Evolutionary conservation across 53 echinoderm and acorn worm genomes (phyloP).

Genomic region (Apostichopus leukothele): DNA sequence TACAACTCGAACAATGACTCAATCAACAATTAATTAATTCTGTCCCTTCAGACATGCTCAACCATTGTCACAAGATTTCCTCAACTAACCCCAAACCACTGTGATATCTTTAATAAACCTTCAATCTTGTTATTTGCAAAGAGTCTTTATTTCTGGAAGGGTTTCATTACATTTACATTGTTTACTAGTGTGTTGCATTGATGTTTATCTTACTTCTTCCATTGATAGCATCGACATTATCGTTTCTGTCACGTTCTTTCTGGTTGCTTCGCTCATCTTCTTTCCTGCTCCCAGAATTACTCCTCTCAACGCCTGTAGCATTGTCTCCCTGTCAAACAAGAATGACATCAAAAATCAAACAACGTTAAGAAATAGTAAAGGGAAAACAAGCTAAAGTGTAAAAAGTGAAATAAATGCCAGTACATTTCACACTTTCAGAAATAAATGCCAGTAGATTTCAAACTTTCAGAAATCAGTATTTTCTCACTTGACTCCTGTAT

Average conservation of each 20-base stretch:
- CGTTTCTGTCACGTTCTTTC: conserved; percentile 77
- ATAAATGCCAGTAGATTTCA: background rate
- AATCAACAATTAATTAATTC: too few relatives aligned
- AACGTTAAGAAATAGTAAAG: too few relatives aligned
- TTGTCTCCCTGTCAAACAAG: conserved; percentile 76
- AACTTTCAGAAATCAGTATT: background rate
- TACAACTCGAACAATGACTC: too few relatives aligned
- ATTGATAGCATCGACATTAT: conserved; percentile 65
- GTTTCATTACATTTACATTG: too few relatives aligned
- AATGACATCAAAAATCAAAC: too few relatives aligned
- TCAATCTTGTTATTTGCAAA: too few relatives aligned
- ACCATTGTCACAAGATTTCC: too few relatives aligned
- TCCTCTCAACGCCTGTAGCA: conserved; percentile 86
- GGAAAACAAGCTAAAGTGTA: background rate
- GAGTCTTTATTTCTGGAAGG: too few relatives aligned
- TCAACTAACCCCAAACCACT: too few relatives aligned
- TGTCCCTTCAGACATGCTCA: too few relatives aligned
- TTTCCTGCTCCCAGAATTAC: conserved; percentile 84
- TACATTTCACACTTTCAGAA: too few relatives aligned
- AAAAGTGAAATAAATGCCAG: background rate
- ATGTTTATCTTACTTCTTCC: conserved; percentile 64
- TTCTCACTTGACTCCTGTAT: conserved; percentile 80
- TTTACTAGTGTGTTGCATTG: background rate
- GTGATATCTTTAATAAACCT: too few relatives aligned
- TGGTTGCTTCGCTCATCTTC: conserved; percentile 92